Percentiles rank a stretch among this genome's conserved stretches.
These are phyloP conservation scores for Chelidonichthys spinosus DNA, from an alignment of 2,797 vertebrate genomes.

Conservation along the genomic window DNA sequence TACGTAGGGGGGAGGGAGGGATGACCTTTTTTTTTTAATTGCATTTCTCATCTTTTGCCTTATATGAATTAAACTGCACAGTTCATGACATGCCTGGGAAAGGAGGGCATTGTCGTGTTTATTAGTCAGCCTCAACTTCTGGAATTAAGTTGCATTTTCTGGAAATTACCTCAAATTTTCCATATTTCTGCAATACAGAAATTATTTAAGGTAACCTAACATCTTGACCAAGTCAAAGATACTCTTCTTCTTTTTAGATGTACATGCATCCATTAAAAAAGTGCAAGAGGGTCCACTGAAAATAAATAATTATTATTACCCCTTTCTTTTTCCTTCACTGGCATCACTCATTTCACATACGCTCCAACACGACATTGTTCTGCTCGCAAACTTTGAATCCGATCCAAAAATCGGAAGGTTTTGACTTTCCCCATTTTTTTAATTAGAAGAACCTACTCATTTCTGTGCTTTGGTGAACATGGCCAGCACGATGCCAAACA, in stretches of 20 bases:
- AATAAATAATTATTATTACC: constrained; percentile 21
- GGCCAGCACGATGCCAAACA: constrained; percentile 64
- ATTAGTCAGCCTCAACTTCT: neutral
- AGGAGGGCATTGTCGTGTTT: constrained; percentile 7
- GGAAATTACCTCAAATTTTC: constrained; percentile 1
- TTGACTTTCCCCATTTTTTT: constrained; percentile 79
- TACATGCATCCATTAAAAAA: constrained; percentile 32
- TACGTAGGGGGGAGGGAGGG: constrained; percentile 8
- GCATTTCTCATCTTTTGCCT: constrained; percentile 24
- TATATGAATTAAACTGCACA: constrained; percentile 20
- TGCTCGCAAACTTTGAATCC: constrained; percentile 48
- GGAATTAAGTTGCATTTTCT: neutral
- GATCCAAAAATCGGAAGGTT: constrained; percentile 66
- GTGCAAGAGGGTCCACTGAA: constrained; percentile 10
- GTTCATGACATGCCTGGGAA: constrained; percentile 23
- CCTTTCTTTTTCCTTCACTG: constrained; percentile 40
- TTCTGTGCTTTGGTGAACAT: constrained; percentile 73
- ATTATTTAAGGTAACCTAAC: constrained; percentile 1
- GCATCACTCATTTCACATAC: constrained; percentile 47
- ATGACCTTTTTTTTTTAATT: constrained; percentile 10
- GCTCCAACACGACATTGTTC: constrained; percentile 56
- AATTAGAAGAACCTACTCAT: constrained; percentile 59
- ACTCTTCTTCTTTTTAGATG: constrained; percentile 3
- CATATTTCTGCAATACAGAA: constrained; percentile 8
- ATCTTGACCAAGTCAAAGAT: constrained; percentile 7